Conservation (phyloP, 2,888 invertebrate genomes). For the Hydroisotoma schaefferi region DNA sequence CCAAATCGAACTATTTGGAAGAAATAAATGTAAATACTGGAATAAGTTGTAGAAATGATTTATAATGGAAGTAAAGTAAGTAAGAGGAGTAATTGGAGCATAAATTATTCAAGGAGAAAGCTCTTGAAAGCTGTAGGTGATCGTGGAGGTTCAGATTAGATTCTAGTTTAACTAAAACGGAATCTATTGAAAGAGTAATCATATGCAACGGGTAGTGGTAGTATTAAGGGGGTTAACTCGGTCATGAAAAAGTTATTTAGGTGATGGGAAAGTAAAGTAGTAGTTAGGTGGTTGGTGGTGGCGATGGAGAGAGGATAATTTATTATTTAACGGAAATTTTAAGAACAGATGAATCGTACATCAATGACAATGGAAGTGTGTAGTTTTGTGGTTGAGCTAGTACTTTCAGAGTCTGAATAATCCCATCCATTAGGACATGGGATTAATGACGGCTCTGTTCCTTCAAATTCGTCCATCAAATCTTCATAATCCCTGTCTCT, state of each 20-base stretch:
- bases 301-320: no score
- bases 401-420: constrained; percentile 54
- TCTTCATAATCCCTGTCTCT: constrained; percentile 16
- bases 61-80: neutral
- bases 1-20: constrained; percentile 72
- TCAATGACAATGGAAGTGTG: constrained; percentile 79
- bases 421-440: constrained; percentile 75
- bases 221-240: no score
- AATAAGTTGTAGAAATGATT: neutral
- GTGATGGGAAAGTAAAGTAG: no score
- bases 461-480: constrained; percentile 20
- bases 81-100: neutral
- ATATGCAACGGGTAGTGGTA: no score
- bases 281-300: no score
- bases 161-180: no score
- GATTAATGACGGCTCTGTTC: constrained; percentile 61
- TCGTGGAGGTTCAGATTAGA: no score
- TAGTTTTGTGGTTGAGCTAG: constrained; percentile 60
- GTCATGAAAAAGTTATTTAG: no score
- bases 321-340: no score
- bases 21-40: constrained; percentile 50
- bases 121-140: neutral
- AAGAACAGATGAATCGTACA: constrained; percentile 55
- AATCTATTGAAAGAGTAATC: no score
- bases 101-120: neutral